A percentile compares a stretch with the other conserved stretches of the same genome.
Evolutionary conservation across 1,140 invertebrate species (phyloP).

Genomic region (Wasmannia auropunctata): DNA sequence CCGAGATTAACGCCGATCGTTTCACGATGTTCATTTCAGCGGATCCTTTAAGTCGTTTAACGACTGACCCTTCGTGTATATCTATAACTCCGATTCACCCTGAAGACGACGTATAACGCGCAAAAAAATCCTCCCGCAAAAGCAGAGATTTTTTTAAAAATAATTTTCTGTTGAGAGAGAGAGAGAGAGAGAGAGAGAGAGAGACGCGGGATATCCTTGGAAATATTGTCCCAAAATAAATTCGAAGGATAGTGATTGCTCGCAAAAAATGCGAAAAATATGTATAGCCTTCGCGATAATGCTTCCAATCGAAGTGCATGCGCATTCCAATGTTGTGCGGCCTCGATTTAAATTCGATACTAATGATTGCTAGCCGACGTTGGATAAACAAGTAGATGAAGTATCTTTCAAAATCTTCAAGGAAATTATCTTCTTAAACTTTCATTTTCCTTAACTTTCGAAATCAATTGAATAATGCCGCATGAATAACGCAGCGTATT

Average conservation of each 20-base stretch:
- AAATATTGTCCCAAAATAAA: slow-evolving; percentile 41
- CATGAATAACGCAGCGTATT: too few species aligned
- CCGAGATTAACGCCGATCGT: not conserved
- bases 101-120: not conserved
- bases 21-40: slow-evolving; percentile 9
- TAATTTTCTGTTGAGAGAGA: too few species aligned
- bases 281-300: slow-evolving; percentile 27
- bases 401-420: not conserved
- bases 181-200: not conserved
- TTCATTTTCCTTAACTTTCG: not conserved
- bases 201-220: slow-evolving; percentile 19
- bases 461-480: not conserved
- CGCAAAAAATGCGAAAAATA: slow-evolving; percentile 11
- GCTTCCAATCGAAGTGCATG: slow-evolving; percentile 3
- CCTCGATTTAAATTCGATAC: slow-evolving; percentile 41
- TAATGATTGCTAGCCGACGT: not conserved
- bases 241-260: slow-evolving; percentile 32
- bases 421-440: too few species aligned
- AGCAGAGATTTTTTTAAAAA: not conserved
- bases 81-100: not conserved
- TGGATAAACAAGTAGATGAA: slow-evolving; percentile 13
- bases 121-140: not conserved
- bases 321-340: slow-evolving; percentile 17
- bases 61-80: not conserved
- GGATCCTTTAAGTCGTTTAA: not conserved